These are phyloP conservation scores for Epirrita christyi DNA, from an alignment of 2,888 invertebrate species.

Conservation along the genomic window DNA sequence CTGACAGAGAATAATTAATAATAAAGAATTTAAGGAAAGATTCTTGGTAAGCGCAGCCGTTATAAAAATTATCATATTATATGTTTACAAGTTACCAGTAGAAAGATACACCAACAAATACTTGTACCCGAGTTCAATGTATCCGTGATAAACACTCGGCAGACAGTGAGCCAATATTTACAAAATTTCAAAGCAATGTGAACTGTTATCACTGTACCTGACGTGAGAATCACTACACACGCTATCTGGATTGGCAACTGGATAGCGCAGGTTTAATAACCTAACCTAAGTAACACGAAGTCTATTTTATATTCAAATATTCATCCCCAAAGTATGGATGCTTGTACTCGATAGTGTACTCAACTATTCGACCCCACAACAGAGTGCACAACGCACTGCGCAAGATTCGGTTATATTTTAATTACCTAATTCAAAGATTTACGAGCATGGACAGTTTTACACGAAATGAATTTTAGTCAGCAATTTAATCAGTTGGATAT, in stretches of 20 bases:
- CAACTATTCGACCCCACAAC: too few relatives aligned
- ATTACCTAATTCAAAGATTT: too few relatives aligned
- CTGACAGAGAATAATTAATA: too few relatives aligned
- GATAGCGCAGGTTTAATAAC: constrained; percentile 49
- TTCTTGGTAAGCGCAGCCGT: not conserved
- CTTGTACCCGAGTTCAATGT: constrained; percentile 47
- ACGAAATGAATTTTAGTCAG: too few relatives aligned
- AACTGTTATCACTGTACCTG: constrained; percentile 58
- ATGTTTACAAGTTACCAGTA: constrained; percentile 27
- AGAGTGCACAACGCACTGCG: too few relatives aligned
- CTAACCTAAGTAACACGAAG: constrained; percentile 30
- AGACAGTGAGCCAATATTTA: constrained; percentile 57
- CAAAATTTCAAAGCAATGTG: constrained; percentile 47
- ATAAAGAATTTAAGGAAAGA: not conserved
- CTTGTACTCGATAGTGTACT: too few relatives aligned
- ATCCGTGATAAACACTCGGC: constrained; percentile 45
- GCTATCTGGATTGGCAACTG: constrained; percentile 44
- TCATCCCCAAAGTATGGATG: too few relatives aligned
- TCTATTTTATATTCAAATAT: too few relatives aligned
- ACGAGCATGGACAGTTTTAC: too few relatives aligned
- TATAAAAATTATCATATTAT: constrained; percentile 22
- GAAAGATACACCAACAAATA: constrained; percentile 34
- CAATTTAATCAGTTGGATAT: too few relatives aligned
- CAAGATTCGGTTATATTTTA: too few relatives aligned
- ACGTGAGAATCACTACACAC: constrained; percentile 52